Evolutionary conservation across 2,113 vertebrate species (phyloP).

Genomic region (Apeltes quadracus): DNA sequence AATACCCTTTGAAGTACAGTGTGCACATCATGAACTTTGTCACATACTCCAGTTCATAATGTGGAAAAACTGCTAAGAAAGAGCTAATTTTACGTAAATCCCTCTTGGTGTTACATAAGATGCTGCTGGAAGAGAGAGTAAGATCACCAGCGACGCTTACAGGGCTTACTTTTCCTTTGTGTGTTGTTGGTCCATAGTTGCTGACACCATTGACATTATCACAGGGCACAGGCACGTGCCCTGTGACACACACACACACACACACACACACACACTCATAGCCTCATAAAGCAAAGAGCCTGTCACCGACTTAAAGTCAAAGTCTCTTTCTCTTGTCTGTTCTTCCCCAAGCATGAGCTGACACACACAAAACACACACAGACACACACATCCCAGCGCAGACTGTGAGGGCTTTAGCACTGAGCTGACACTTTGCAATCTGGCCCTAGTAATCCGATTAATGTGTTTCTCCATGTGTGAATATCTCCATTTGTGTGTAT

Average conservation of each 20-base stretch:
- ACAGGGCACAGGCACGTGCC: conserved; percentile 26
- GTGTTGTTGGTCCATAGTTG: conserved; percentile 44
- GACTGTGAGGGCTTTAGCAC: conserved; percentile 65
- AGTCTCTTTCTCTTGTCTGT: conserved; percentile 41
- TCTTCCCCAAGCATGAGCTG: conserved; percentile 22
- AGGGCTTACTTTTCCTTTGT: conserved; percentile 58
- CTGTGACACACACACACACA: conserved; percentile 21
- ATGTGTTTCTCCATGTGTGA: conserved; percentile 44
- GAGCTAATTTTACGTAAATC: conserved; percentile 23
- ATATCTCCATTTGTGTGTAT: conserved; percentile 16
- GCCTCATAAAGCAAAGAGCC: conserved; percentile 53
- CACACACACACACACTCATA: conserved; percentile 37
- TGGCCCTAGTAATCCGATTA: conserved; percentile 78
- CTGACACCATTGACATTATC: conserved; percentile 67
- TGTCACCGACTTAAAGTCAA: conserved; percentile 57
- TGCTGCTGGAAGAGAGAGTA: conserved; percentile 22
- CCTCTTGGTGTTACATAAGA: conserved; percentile 51
- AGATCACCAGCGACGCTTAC: conserved; percentile 52
- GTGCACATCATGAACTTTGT: neutral
- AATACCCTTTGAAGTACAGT: neutral
- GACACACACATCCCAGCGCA: conserved; percentile 34
- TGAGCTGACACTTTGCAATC: conserved; percentile 75
- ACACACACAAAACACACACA: conserved; percentile 31
- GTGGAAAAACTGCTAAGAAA: conserved; percentile 33
- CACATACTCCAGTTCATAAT: conserved; percentile 3